These are phyloP conservation scores for Abrostola tripartita DNA, from an alignment of 2,888 invertebrate species.

Conservation along the genomic window DNA sequence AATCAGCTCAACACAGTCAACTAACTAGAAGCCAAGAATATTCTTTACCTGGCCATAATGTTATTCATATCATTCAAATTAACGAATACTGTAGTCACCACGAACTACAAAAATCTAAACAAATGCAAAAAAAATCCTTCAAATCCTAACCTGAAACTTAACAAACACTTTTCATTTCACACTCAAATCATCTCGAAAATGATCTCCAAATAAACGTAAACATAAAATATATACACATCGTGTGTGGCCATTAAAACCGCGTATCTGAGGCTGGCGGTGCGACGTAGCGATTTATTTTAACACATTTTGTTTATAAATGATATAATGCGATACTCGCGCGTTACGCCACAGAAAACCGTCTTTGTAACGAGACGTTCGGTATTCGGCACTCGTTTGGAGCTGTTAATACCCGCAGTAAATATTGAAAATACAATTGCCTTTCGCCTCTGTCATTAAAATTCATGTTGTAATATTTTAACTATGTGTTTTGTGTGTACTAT, in stretches of 20 bases:
- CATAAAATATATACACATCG: constrained; percentile 60
- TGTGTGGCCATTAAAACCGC: constrained; percentile 71
- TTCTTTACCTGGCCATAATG: too few relatives aligned
- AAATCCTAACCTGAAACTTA: constrained; percentile 1
- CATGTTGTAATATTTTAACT: too few relatives aligned
- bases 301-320: constrained; percentile 89
- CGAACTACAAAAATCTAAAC: too few relatives aligned
- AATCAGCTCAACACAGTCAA: too few relatives aligned
- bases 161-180: constrained; percentile 48
- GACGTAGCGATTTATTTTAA: constrained; percentile 86
- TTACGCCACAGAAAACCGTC: constrained; percentile 77
- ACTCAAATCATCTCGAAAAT: constrained; percentile 59
- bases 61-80: too few relatives aligned
- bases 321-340: constrained; percentile 86
- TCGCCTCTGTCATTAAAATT: too few relatives aligned
- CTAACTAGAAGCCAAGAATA: too few relatives aligned
- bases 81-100: too few relatives aligned
- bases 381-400: constrained; percentile 70
- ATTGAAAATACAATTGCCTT: too few relatives aligned
- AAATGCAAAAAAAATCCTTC: neutral
- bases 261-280: constrained; percentile 82
- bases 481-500: too few relatives aligned
- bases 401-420: constrained; percentile 54
- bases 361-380: constrained; percentile 72
- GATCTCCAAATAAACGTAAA: constrained; percentile 56